Base-by-base conservation (phyloP, 1,140 invertebrate species). In the Lepidostoma basale region DNA sequence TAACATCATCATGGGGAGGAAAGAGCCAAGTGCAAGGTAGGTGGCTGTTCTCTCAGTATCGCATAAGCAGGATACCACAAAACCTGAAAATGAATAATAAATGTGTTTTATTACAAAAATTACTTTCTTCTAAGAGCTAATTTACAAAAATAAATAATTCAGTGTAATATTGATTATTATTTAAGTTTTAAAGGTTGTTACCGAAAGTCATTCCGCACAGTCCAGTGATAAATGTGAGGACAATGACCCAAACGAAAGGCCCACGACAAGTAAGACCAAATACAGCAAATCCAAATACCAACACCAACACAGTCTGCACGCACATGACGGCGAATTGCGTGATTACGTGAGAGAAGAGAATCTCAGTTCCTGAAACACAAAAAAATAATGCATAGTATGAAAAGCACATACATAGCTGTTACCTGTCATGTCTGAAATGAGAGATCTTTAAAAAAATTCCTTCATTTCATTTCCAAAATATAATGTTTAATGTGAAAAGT, bases 131-230 rank as follows among this genome's bases (percentile, higher is more conserved):
- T n/a, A n/a, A n/a, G n/a, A n/a, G n/a, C n/a, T n/a, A n/a, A 58
- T 58, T 58, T 20, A 58, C 4, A 36, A 20, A 33, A 14, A 6
- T 23, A 58, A 42, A 42, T 14, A 42, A 6, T 9, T 58, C n/a
- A 10, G 10, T 22, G 8, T 40, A 1, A 33, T 16, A 60, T 39
- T 12, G 30, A 6, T 42, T 12, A 26, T 20, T 26, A 16, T 1
- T n/a, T 23, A 26, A 8, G 5, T 45, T 30, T 26, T 54, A 23
- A 25, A 26, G n/a, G n/a, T n/a, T n/a, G n/a, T 84, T 83, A 91
- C 87, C 94, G 75, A 96, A 96, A 68, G 90, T 92, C 96, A 98
- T 98, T 73, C 96, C 96, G 78, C 94, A 95, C 0, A 96, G 77
- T 3, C 94, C 95, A 75, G 93, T 89, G 70, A 95, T 83, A 0